phyloP scores from a whole-genome alignment of 2,888 invertebrate genomes.

The Steinernema scapterisci region DNA sequence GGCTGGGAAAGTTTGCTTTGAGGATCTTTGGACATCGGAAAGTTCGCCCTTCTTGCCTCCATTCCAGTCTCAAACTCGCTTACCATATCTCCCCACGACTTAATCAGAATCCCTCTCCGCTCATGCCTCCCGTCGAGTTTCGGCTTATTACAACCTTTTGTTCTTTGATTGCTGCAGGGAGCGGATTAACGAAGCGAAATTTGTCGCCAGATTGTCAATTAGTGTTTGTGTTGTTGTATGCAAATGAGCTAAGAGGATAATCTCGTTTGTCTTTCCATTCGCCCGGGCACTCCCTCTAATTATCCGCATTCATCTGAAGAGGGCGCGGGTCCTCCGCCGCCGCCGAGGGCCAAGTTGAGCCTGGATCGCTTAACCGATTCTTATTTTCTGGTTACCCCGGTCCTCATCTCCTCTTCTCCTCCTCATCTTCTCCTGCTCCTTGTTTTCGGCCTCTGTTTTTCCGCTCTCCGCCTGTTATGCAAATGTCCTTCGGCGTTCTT shows the following conservation, averaged over 20 bases:
- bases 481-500: not conserved
- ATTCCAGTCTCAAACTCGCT: too few species aligned
- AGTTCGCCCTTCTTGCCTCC: too few species aligned
- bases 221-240: constrained; percentile 23
- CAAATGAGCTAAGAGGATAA: constrained; percentile 31
- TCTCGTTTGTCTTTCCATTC: constrained; percentile 27
- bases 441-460: not conserved
- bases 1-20: too few species aligned
- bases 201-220: constrained; percentile 31
- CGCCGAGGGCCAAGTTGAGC: not conserved
- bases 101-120: too few species aligned
- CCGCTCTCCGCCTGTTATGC: not conserved
- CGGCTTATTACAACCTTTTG: not conserved
- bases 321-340: not conserved
- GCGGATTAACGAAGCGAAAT: constrained; percentile 24
- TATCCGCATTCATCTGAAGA: constrained; percentile 24
- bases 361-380: too few species aligned
- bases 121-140: not conserved
- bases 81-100: too few species aligned
- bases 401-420: not conserved
- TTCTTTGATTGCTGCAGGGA: not conserved
- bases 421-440: not conserved
- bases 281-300: constrained; percentile 23
- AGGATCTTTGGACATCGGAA: too few species aligned
- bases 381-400: not conserved